Evolutionary conservation across 2,113 vertebrate genomes (phyloP), one percentile per base, ranked within the genome.

Genomic region (Bubo scandiacus): DNA sequence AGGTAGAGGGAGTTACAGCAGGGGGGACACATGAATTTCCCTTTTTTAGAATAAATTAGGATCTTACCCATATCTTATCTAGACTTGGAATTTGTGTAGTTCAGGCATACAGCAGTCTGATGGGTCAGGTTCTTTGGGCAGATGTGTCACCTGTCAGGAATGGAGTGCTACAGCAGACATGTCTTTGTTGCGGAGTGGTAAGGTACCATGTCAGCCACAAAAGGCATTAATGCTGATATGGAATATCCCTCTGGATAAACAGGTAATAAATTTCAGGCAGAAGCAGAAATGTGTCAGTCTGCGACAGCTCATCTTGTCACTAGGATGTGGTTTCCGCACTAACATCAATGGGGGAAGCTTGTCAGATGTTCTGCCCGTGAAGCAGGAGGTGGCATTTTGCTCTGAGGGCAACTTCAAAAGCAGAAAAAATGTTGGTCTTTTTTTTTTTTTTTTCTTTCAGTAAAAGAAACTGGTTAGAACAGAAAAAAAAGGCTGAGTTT

Each of bases 371-470:
- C 58, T 63, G 25, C 32, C 62, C 3, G 1, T 83, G 75, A 95
- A 66, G 58, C 13, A 12, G 67, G 51, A 86, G 59, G 52, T 73
- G 42, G 22, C 59, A 47, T 74, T 92, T 70, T 73, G 63, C 90
- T 92, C 68, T 43, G 42, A 88, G 71, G 51, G 59, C n/a, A 66
- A 84, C 86, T 81, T 95, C 91, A 86, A 91, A 95, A 43, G 52
- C 17, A 88, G 43, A 22, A 92, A 81, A 94, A 81, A 32, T 7
- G 9, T 36, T 78, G 2, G 45, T 27, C 58, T 73, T 59, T 25
- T 83, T 52, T 62, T 54, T 40, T 38, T 18, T 40, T 38, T 18
- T 18, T 74, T 45, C 30, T 57, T 88, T 73, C 75, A 45, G 58
- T 73, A 45, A 52, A 87, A 86, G 25, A 72, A 83, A 63, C 32